Percentiles rank a stretch among this genome's conserved stretches.
phyloP scores from a whole-genome alignment of 2,113 vertebrate genomes.

The Castor canadensis region DNA sequence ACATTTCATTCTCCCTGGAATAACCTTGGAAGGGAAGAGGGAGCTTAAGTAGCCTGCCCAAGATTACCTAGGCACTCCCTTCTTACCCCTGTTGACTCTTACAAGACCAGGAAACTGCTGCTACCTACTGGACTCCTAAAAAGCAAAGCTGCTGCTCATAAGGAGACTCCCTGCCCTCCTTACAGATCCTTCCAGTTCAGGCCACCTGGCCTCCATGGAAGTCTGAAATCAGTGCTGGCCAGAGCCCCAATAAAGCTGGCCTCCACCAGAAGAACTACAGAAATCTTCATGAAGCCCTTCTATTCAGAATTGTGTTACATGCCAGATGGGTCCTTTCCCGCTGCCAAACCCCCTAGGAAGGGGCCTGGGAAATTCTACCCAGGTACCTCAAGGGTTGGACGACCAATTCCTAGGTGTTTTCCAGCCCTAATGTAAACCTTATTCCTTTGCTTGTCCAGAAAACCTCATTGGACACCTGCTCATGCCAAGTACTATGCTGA shows the following conservation, averaged over 20 bases:
- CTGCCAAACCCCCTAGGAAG: not conserved
- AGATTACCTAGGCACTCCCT: accelerated
- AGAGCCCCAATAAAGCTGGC: not conserved
- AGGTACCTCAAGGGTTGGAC: accelerated
- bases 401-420: not conserved
- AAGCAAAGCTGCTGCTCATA: not conserved
- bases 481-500: too few relatives aligned
- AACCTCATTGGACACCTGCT: not conserved
- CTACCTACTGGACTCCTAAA: accelerated
- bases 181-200: accelerated
- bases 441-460: not conserved
- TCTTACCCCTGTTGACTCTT: not conserved
- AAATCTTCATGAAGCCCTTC: not conserved
- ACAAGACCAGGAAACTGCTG: not conserved
- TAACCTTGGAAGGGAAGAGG: not conserved
- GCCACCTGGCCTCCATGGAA: not conserved
- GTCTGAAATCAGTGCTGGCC: not conserved
- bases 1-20: not conserved
- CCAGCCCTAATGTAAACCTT: not conserved
- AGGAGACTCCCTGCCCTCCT: not conserved
- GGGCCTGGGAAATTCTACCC: not conserved
- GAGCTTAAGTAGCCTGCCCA: not conserved
- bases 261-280: not conserved
- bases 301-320: not conserved
- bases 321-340: not conserved